phyloP scores from a whole-genome alignment of 2,888 invertebrate genomes.

The Hydrotaea cyrtoneurina region DNA sequence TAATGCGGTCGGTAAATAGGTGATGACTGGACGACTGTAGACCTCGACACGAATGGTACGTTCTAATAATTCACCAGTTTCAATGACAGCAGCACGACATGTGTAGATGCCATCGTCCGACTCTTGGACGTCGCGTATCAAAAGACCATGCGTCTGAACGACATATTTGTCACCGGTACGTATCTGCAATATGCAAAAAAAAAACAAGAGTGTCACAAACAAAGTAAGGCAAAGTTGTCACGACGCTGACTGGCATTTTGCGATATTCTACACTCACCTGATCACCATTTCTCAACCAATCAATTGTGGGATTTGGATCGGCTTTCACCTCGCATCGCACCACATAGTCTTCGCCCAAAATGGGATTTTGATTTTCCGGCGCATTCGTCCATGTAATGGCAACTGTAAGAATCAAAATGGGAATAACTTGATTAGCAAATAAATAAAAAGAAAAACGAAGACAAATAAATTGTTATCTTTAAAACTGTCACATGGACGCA shows the following conservation, averaged over 20 bases:
- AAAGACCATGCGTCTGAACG: constrained; percentile 87
- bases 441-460: constrained; percentile 28
- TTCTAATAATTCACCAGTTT: constrained; percentile 89
- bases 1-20: constrained; percentile 83
- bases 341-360: constrained; percentile 87
- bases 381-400: constrained; percentile 94
- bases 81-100: constrained; percentile 91
- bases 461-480: constrained; percentile 42
- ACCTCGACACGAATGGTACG: constrained; percentile 91
- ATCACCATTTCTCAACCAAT: constrained; percentile 91
- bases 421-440: constrained; percentile 39
- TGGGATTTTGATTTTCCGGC: constrained; percentile 90
- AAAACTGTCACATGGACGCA: constrained; percentile 1
- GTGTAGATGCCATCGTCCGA: constrained; percentile 93
- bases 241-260: no score
- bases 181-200: constrained; percentile 81
- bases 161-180: constrained; percentile 87
- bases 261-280: constrained; percentile 82
- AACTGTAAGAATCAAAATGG: constrained; percentile 82
- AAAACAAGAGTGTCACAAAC: neutral
- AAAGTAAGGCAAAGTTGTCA: no score
- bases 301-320: constrained; percentile 91
- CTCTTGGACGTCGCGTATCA: constrained; percentile 89
- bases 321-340: constrained; percentile 93
- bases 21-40: constrained; percentile 88